These are phyloP conservation scores for Ciona savignyi DNA, from an alignment of 23 tunicate genomes.

Conservation along the genomic window DNA sequence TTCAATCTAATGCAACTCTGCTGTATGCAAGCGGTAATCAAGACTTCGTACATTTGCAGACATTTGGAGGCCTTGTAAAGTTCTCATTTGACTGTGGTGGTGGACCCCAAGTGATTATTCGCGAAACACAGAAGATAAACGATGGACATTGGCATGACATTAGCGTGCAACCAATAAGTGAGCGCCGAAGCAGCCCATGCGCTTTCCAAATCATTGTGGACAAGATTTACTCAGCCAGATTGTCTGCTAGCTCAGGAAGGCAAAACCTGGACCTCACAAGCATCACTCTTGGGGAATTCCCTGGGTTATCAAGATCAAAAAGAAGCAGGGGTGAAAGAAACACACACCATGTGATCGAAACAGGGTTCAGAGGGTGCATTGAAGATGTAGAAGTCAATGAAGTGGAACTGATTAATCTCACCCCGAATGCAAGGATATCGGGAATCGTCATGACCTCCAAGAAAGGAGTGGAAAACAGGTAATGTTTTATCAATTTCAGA, in stretches of 20 bases:
- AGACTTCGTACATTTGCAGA: constrained; percentile 19
- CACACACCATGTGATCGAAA: not conserved
- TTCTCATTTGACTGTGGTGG: constrained; percentile 46
- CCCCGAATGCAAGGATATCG: not conserved
- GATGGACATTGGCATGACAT: constrained; percentile 55
- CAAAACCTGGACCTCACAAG: constrained; percentile 10
- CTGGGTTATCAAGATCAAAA: constrained; percentile 17
- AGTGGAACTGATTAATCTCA: not conserved
- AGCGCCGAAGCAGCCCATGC: constrained; percentile 2
- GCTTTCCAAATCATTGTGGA: constrained; percentile 29
- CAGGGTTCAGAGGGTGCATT: constrained; percentile 54
- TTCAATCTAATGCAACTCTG: constrained; percentile 41
- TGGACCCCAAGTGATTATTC: constrained; percentile 24
- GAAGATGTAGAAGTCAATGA: constrained; percentile 24
- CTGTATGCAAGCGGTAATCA: constrained; percentile 24
- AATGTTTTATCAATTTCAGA: no score
- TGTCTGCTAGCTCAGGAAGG: constrained; percentile 2
- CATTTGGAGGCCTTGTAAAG: constrained; percentile 8
- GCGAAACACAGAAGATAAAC: constrained; percentile 5
- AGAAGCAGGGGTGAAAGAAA: constrained; percentile 1
- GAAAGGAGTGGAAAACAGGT: constrained; percentile 2
- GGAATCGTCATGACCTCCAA: not conserved
- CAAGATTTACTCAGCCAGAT: constrained; percentile 11
- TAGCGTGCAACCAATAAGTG: constrained; percentile 4
- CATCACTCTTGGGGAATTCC: constrained; percentile 25